Evolutionary conservation across 2,888 invertebrate species (phyloP).

Genomic region (Cepaea hortensis): DNA sequence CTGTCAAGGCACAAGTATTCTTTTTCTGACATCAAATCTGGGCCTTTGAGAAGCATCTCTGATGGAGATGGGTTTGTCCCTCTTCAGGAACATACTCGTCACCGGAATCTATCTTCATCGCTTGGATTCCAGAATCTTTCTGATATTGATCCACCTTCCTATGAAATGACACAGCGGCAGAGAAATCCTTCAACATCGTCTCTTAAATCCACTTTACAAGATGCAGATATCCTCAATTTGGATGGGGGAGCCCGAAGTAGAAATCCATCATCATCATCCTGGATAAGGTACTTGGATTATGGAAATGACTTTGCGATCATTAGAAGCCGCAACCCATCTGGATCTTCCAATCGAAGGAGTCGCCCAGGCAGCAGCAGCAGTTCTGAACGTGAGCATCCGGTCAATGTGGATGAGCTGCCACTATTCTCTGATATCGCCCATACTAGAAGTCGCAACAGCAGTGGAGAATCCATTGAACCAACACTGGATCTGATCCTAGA

Average conservation of each 20-base stretch:
- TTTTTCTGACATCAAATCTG: slow-evolving; percentile 25
- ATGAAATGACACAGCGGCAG: slow-evolving; percentile 30
- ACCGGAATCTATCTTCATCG: slow-evolving; percentile 37
- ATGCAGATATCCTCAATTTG: slow-evolving; percentile 1
- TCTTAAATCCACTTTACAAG: slow-evolving; percentile 11
- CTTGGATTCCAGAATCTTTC: not conserved
- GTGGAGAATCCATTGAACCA: slow-evolving; percentile 43
- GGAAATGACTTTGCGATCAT: not conserved
- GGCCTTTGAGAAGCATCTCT: not conserved
- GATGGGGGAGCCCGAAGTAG: slow-evolving; percentile 28
- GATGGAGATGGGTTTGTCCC: slow-evolving; percentile 11
- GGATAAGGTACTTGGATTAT: not conserved
- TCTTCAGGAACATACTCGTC: slow-evolving; percentile 9
- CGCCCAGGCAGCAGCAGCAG: slow-evolving; percentile 48
- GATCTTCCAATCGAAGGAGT: slow-evolving; percentile 42
- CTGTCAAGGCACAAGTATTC: slow-evolving; percentile 25
- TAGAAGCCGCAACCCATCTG: slow-evolving; percentile 45
- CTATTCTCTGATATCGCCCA: slow-evolving; percentile 10
- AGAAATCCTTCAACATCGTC: slow-evolving; percentile 45
- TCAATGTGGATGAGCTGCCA: slow-evolving; percentile 20
- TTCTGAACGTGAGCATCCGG: slow-evolving; percentile 38
- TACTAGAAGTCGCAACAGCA: slow-evolving; percentile 43
- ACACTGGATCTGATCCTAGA: slow-evolving; percentile 25
- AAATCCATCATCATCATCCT: slow-evolving; percentile 39
- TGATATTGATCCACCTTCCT: slow-evolving; percentile 21